Conservation (phyloP, 2,113 vertebrate genomes). For the Lota lota region DNA sequence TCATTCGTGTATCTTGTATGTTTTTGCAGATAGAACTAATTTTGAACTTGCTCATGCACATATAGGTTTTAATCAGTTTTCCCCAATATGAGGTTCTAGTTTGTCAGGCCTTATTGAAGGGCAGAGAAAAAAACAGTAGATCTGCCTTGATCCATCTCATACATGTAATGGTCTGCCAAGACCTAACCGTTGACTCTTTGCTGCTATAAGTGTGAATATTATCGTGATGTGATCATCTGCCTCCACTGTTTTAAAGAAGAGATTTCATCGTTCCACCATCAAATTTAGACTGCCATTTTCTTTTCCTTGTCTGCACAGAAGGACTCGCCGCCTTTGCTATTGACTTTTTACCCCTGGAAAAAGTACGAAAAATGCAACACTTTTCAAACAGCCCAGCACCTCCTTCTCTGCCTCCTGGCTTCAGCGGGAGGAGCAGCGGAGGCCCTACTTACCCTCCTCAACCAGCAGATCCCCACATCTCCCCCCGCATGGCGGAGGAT, state of each 20-base stretch:
- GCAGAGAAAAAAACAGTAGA: no score
- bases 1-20: conserved; percentile 34
- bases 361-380: conserved; percentile 72
- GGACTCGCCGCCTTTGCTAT: conserved; percentile 57
- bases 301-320: conserved; percentile 45
- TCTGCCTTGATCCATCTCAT: not conserved
- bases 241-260: conserved; percentile 45
- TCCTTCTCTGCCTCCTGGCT: conserved; percentile 65
- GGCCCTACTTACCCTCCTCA: conserved; percentile 69
- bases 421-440: conserved; percentile 65
- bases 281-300: conserved; percentile 45
- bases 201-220: conserved; percentile 39
- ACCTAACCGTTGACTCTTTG: conserved; percentile 18
- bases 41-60: conserved; percentile 16
- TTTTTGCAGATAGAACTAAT: conserved; percentile 44
- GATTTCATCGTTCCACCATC: conserved; percentile 35
- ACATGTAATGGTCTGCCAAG: conserved; percentile 14
- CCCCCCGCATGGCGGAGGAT: conserved; percentile 75
- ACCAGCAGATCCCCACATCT: conserved; percentile 74
- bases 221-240: conserved; percentile 35
- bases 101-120: no score
- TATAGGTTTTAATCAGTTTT: conserved; percentile 11
- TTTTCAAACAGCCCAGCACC: conserved; percentile 75
- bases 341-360: conserved; percentile 43
- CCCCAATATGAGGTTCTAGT: not conserved